Evolutionary conservation across 2,888 invertebrate genomes (phyloP), one percentile per base, ranked within the genome.

Genomic region (Halictus ligatus): DNA sequence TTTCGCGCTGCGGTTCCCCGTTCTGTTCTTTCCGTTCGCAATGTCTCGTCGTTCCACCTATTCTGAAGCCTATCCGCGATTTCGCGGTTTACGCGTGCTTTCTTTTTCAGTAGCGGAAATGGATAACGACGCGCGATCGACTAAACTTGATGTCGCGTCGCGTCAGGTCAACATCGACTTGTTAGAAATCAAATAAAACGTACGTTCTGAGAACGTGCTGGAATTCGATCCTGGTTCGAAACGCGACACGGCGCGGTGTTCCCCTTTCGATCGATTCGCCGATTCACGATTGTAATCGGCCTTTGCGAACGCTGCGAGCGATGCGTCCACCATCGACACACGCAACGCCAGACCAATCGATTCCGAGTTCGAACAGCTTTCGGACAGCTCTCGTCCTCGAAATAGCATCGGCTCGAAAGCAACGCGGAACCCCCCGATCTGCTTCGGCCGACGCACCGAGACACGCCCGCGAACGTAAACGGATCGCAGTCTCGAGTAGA

Each of bases 361-460:
- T 46, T 43, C 7, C 43, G 54, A 21, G 54, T 21, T n/a, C 40
- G 21, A 43, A n/a, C 43, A 6, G 40, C 43, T n/a, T 21, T n/a
- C 12, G 43, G n/a, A 43, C n/a, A n/a, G 10, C 71, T 6, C 6
- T 13, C 7, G 15, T 71, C 43, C 71, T 43, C 71, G 71, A 77
- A 77, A 48, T 48, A 48, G 67, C 75, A 21, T 12, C 21, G 60
- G 13, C 60, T 35, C 76, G 48, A 48, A 10, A 15, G 29, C 76
- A 76, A 76, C 76, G 76, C 76, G 76, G 76, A 69, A 77, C 64
- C 13, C 64, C 13, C 0, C 58, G 10, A n/a, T 58, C 58, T 35
- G 21, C n/a, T 10, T 58, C 10, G 58, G 15, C 60, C 2, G 54
- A 54, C 54, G 54, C 21, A 8, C 21, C 54, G 54, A 21, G 54